Conservation (phyloP, 2,113 vertebrate species). For the Pimephales promelas region DNA sequence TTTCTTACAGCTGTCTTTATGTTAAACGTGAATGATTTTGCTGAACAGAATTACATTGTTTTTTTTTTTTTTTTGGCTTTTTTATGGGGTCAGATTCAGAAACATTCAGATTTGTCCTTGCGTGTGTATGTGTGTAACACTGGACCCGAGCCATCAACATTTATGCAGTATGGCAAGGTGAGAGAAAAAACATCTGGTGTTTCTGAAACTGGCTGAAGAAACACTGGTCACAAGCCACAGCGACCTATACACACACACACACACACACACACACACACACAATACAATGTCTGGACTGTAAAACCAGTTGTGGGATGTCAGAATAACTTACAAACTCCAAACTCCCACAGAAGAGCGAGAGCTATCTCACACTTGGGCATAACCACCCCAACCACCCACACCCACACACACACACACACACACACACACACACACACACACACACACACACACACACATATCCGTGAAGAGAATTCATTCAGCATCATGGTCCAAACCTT, state of each 20-base stretch:
- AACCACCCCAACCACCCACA: neutral
- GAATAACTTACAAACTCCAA: constrained; percentile 31
- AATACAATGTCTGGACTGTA: constrained; percentile 21
- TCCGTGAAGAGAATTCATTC: constrained; percentile 8
- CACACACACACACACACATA: neutral
- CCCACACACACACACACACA: no score
- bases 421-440: no score
- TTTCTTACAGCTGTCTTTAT: neutral
- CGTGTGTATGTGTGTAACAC: constrained; percentile 52
- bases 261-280: neutral
- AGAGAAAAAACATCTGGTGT: constrained; percentile 74
- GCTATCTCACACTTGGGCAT: constrained; percentile 15
- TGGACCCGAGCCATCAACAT: constrained; percentile 71
- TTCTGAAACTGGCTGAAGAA: constrained; percentile 58
- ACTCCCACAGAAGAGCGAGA: constrained; percentile 9
- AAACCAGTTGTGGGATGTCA: constrained; percentile 46
- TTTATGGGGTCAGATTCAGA: constrained; percentile 37
- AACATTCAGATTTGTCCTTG: constrained; percentile 59
- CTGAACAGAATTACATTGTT: neutral
- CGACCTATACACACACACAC: constrained; percentile 30
- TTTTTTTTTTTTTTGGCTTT: neutral
- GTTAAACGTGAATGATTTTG: constrained; percentile 15
- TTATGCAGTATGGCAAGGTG: constrained; percentile 79
- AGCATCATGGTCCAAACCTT: constrained; percentile 24
- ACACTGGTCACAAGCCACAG: constrained; percentile 36